These are phyloP conservation scores for Drosophila tripunctata DNA, from an alignment of 2,888 invertebrate species.

Conservation along the genomic window DNA sequence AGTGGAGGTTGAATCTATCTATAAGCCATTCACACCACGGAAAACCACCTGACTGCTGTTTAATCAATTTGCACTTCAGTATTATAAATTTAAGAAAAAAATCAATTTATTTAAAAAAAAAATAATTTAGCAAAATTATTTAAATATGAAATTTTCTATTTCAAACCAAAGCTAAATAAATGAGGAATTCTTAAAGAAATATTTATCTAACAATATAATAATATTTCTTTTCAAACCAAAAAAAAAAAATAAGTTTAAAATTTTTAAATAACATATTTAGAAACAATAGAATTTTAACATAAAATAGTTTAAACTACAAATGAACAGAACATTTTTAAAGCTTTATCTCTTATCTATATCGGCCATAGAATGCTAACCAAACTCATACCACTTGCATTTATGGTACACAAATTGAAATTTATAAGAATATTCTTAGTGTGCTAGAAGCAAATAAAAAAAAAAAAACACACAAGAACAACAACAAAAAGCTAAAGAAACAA, in stretches of 20 bases:
- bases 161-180: too few relatives aligned
- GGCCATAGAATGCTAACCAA: slow-evolving; percentile 21
- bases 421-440: slow-evolving; percentile 69
- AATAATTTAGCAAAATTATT: too few relatives aligned
- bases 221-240: too few relatives aligned
- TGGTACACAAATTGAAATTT: slow-evolving; percentile 76
- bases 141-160: too few relatives aligned
- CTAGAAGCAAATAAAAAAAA: slow-evolving; percentile 41
- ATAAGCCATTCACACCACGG: neutral
- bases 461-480: too few relatives aligned
- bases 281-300: neutral
- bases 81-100: too few relatives aligned
- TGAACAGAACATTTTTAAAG: neutral
- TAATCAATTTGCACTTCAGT: neutral
- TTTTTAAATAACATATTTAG: neutral
- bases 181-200: too few relatives aligned
- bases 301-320: neutral
- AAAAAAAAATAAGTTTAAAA: too few relatives aligned
- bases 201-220: too few relatives aligned
- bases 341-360: slow-evolving; percentile 18
- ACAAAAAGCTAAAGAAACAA: slow-evolving; percentile 34
- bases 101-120: neutral
- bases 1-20: neutral
- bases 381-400: slow-evolving; percentile 42
- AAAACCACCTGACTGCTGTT: neutral